Percentiles rank a stretch among this genome's conserved stretches.
Conservation (phyloP, 2,797 vertebrate species). For the Rhincodon typus region DNA sequence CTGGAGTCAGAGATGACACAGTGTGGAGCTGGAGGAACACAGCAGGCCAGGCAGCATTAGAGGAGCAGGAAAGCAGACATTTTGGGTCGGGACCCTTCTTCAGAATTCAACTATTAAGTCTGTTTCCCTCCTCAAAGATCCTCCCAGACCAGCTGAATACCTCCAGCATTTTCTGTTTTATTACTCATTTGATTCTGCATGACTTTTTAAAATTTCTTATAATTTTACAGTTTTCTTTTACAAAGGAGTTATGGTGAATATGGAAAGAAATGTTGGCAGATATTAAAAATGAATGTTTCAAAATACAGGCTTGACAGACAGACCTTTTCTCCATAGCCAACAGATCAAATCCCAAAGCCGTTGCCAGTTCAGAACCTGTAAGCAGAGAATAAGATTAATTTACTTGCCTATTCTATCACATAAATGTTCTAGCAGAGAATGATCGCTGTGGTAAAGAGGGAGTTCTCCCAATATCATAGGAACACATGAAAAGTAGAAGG, state of each 20-base stretch:
- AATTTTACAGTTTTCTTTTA: background rate
- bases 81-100: too few relatives aligned
- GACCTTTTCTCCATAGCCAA: slow-evolving; percentile 69
- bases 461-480: background rate
- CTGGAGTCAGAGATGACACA: too few relatives aligned
- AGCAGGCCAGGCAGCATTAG: too few relatives aligned
- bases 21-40: too few relatives aligned
- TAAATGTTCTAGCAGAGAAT: background rate
- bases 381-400: slow-evolving; percentile 15
- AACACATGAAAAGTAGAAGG: background rate
- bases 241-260: background rate
- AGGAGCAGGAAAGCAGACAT: too few relatives aligned
- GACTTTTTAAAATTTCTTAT: background rate
- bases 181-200: background rate
- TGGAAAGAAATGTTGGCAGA: background rate
- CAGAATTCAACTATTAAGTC: too few relatives aligned
- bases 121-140: background rate
- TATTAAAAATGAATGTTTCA: background rate
- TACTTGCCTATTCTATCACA: background rate
- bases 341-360: slow-evolving; percentile 61
- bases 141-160: background rate
- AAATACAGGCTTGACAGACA: background rate
- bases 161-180: background rate
- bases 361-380: slow-evolving; percentile 56
- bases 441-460: background rate